Base-by-base conservation (phyloP, 2,888 invertebrate species). In the Dryobotodes eremita region DNA sequence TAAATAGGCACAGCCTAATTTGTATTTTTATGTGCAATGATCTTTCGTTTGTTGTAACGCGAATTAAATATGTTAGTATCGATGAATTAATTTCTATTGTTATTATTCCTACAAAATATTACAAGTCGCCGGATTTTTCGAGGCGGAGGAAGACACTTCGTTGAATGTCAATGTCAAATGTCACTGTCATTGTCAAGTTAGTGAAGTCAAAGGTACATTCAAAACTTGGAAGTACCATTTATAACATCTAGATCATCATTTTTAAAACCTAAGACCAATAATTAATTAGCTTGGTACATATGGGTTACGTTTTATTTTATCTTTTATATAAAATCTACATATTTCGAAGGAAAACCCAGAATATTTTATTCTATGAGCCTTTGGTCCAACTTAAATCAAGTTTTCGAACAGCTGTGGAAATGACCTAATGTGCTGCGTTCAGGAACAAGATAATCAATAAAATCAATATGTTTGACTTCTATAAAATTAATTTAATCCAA, bases 351-450 rank as follows among this genome's bases (percentile, higher is more conserved):
- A 31, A 31, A 68, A 31, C 8, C 31, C 15, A 31, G 0, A 2
- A 11, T 6, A 17, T 66, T 66, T 48, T 20, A 26, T 26, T 26
- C n/a, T 10, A 20, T 26, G 1, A 15, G n/a, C n/a, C 15, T 42
- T 42, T 42, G n/a, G 17, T 46, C 5, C 4, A 13, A 31, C 4
- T 42, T n/a, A n/a, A 48, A 11, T 3, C 17, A 50, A n/a, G 36
- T 75, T 62, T 75, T 31, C 42, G 23, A 75, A 53, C 62, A 46
- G 23, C 23, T 62, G 31, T 53, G 31, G 6, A 62, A 46, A 62
- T 53, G 13, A 53, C n/a, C 31, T 5, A 50, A 7, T 0, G 0
- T n/a, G 8, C 1, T n/a, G 10, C 13, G 77, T 76, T 76, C 53
- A 46, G 53, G 4, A 76, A 76, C 20, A 0, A 11, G 0, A 8